These are phyloP conservation scores for Falco naumanni DNA, from an alignment of 2,797 vertebrate genomes.

Conservation along the genomic window DNA sequence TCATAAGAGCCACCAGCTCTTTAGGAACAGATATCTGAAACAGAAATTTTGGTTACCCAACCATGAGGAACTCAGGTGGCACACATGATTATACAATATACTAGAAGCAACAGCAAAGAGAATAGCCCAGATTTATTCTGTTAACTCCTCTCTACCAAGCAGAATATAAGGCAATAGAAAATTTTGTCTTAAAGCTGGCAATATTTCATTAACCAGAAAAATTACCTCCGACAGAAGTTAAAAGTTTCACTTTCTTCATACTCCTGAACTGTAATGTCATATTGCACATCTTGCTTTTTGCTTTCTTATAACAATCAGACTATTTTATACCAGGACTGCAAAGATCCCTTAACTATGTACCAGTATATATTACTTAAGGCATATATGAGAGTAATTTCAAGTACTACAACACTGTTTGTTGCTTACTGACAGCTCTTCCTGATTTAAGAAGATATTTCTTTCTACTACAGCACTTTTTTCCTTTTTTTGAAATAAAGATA, in stretches of 20 bases:
- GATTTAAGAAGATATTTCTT: neutral
- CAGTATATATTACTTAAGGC: neutral
- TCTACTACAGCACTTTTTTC: neutral
- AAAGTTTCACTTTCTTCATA: neutral
- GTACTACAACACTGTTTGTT: neutral
- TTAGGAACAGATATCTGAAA: constrained; percentile 90
- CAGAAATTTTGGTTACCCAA: neutral
- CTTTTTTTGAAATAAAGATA: neutral
- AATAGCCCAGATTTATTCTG: neutral
- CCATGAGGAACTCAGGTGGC: neutral
- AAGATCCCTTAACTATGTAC: neutral
- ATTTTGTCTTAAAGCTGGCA: neutral
- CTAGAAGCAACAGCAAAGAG: neutral
- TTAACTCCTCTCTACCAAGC: neutral
- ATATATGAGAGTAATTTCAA: neutral
- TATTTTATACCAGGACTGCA: neutral
- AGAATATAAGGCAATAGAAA: neutral
- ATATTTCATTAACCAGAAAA: neutral
- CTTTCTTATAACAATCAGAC: neutral
- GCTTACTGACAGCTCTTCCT: neutral
- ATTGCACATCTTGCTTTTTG: neutral
- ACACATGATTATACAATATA: neutral
- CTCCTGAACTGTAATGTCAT: neutral
- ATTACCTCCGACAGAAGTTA: neutral
- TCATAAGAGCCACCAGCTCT: constrained; percentile 93